Base-by-base conservation (phyloP, 2,888 invertebrate species). In the Leucophenga maculata region DNA sequence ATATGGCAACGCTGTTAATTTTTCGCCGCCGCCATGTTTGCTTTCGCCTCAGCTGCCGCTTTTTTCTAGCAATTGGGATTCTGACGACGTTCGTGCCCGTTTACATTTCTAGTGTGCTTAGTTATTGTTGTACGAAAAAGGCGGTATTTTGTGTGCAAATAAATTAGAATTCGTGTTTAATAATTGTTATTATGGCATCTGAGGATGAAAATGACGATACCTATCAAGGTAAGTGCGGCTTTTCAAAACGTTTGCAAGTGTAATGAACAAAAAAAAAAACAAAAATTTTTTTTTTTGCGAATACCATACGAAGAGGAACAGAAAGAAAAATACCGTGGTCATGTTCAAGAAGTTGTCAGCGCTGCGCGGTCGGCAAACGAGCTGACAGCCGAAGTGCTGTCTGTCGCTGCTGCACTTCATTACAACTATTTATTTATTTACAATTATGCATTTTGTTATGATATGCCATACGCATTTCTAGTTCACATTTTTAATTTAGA, bases 201-300 rank as follows among this genome's bases (percentile, higher is more conserved):
- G 95, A 95, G 86, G 95, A 95, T 87, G 95, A 95, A 90, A 93
- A 95, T 88, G 95, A 95, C 86, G 95, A 95, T 88, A 93, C 93
- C 88, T 94, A 93, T 88, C 94, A 94, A 91, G 95, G 95, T 95
- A 91, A 94, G 93, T 77, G 48, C 67, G 73, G 60, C 69, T 67
- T 78, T 80, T 82, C 69, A 65, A 69, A 52, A 60, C 59, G 18
- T 50, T 67, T 70, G 68, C 72, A 60, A 52, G 54, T 65, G 26
- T 60, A 72, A 69, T 72, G 78, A 79, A 77, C 69, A 39, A 39
- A 8, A 39, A 79, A 77, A 72, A 39, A 3, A 39, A 39, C 39
- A 39, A 39, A 39, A 39, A 39, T 11, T 39, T 39, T 39, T 39
- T 78, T 78, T 67, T 75, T 73, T 74, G 78, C 75, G 75, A 60